phyloP scores from a whole-genome alignment of 2,888 invertebrate species.

The Pediacus dermestoides region DNA sequence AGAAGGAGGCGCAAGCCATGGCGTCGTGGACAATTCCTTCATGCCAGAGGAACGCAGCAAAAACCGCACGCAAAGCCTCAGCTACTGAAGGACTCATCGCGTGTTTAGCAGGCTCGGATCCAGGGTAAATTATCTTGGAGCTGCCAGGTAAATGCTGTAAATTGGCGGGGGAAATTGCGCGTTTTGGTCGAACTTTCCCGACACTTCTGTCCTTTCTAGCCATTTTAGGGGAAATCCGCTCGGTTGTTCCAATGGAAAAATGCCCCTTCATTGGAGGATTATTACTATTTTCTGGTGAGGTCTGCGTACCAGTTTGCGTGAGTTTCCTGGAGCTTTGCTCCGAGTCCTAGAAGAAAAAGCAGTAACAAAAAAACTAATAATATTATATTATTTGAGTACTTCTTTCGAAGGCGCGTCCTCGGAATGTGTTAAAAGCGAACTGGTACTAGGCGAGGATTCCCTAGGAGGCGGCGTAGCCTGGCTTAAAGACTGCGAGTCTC shows the following conservation, averaged over 20 bases:
- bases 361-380: too few relatives aligned
- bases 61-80: constrained; percentile 88
- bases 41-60: constrained; percentile 96
- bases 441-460: constrained; percentile 55
- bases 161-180: constrained; percentile 47
- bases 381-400: background rate
- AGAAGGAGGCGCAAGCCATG: constrained; percentile 94
- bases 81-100: constrained; percentile 91
- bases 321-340: constrained; percentile 48
- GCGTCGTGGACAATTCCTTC: constrained; percentile 96
- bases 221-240: constrained; percentile 56
- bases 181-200: constrained; percentile 52
- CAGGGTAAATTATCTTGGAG: constrained; percentile 41
- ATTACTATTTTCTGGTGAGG: constrained; percentile 59
- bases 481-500: constrained; percentile 60
- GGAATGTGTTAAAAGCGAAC: constrained; percentile 21
- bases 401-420: too few relatives aligned
- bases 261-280: constrained; percentile 49
- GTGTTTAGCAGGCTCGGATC: constrained; percentile 65
- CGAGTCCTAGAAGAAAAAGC: constrained; percentile 41
- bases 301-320: constrained; percentile 67
- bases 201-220: constrained; percentile 55
- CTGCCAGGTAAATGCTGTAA: constrained; percentile 46
- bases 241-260: constrained; percentile 59
- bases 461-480: constrained; percentile 52